phyloP scores from a whole-genome alignment of 2,888 invertebrate genomes.

The Spisula subtruncata region DNA sequence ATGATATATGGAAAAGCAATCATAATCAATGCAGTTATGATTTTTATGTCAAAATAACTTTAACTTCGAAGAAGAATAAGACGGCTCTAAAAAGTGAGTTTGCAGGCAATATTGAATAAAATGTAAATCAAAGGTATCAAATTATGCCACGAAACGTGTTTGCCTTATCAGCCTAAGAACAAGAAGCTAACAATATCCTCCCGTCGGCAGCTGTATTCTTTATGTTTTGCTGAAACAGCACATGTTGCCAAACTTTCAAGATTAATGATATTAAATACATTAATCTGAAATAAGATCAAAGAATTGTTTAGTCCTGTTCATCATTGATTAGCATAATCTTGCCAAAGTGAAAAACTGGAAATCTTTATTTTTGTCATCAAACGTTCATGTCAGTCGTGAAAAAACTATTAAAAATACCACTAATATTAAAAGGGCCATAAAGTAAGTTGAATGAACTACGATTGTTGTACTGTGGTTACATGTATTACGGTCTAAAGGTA shows the following conservation, averaged over 20 bases:
- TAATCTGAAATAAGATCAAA: conserved; percentile 2
- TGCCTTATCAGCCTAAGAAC: background rate
- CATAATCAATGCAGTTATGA: too few relatives aligned
- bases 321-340: conserved; percentile 15
- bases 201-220: background rate
- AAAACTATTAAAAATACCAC: background rate
- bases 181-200: background rate
- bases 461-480: background rate
- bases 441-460: background rate
- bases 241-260: background rate
- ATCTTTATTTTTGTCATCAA: conserved; percentile 4
- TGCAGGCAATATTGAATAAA: too few relatives aligned
- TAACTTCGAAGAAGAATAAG: too few relatives aligned
- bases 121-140: background rate
- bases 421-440: background rate
- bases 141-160: background rate
- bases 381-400: background rate
- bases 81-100: too few relatives aligned
- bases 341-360: background rate
- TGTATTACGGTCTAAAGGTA: background rate
- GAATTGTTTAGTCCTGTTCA: background rate
- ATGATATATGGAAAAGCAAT: too few relatives aligned
- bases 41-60: too few relatives aligned
- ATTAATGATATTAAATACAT: background rate
- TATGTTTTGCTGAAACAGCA: background rate